These are phyloP conservation scores for Chironomus tentans DNA, from an alignment of 2,888 invertebrate species.

Conservation along the genomic window DNA sequence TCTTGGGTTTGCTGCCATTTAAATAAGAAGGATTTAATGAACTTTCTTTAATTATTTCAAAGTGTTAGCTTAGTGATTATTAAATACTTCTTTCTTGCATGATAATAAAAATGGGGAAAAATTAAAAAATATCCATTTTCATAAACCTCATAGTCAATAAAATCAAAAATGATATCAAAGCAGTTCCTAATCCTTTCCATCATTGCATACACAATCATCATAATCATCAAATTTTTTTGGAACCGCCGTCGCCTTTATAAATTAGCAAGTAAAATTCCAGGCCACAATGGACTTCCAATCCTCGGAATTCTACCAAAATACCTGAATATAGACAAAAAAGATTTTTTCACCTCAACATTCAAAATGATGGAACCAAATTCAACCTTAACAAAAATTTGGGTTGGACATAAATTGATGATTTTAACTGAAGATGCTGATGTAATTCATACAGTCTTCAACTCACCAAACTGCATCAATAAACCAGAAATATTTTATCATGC, in stretches of 20 bases:
- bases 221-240: not conserved
- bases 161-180: too few relatives aligned
- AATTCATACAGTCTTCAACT: not conserved
- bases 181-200: too few relatives aligned
- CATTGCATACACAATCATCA: too few relatives aligned
- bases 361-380: not conserved
- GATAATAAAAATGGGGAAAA: too few relatives aligned
- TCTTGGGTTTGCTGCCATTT: too few relatives aligned
- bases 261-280: not conserved
- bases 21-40: too few relatives aligned
- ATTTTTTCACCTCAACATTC: not conserved
- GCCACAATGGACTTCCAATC: not conserved
- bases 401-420: not conserved
- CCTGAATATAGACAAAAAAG: not conserved
- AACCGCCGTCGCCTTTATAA: not conserved
- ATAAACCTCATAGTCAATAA: too few relatives aligned
- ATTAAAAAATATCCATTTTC: too few relatives aligned
- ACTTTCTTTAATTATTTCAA: too few relatives aligned
- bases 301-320: not conserved
- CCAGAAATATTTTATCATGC: not conserved
- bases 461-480: not conserved
- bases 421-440: not conserved
- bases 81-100: too few relatives aligned
- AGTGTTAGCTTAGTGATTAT: too few relatives aligned
- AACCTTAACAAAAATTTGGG: not conserved